Evolutionary conservation across 37 sponge, comb jelly and placozoan species (phyloP).

Genomic region (Geodia barretti): DNA sequence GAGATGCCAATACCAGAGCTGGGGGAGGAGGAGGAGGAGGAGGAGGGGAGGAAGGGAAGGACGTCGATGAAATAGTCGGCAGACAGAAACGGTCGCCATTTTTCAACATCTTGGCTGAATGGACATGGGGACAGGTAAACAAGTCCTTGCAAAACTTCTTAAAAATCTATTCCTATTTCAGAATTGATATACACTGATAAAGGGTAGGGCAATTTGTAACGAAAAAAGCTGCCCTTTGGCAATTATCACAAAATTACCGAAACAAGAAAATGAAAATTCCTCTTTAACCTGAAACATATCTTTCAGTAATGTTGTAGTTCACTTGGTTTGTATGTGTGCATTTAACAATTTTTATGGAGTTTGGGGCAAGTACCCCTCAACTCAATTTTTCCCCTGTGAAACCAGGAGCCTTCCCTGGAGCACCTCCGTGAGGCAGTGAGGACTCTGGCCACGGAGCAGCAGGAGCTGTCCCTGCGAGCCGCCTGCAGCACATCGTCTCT

Average conservation of each 20-base stretch:
- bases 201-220: too few relatives aligned
- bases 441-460: constrained; percentile 69
- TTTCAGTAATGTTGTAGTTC: too few relatives aligned
- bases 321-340: neutral
- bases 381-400: neutral
- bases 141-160: too few relatives aligned
- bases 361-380: neutral
- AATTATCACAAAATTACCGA: too few relatives aligned
- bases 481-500: constrained; percentile 48
- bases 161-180: too few relatives aligned
- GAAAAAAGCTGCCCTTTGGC: too few relatives aligned
- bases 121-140: constrained; percentile 84
- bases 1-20: too few relatives aligned
- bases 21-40: neutral
- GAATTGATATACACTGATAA: too few relatives aligned
- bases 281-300: too few relatives aligned
- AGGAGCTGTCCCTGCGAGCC: constrained; percentile 37
- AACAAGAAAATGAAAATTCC: too few relatives aligned
- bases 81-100: constrained; percentile 23
- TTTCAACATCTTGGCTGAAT: constrained; percentile 53
- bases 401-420: constrained; percentile 58
- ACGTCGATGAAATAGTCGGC: constrained; percentile 31
- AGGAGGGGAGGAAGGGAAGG: constrained; percentile 1
- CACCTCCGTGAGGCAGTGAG: constrained; percentile 66
- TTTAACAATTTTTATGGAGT: neutral